These are phyloP conservation scores for Nematolebias whitei DNA, from an alignment of 2,113 vertebrate genomes.

Conservation along the genomic window DNA sequence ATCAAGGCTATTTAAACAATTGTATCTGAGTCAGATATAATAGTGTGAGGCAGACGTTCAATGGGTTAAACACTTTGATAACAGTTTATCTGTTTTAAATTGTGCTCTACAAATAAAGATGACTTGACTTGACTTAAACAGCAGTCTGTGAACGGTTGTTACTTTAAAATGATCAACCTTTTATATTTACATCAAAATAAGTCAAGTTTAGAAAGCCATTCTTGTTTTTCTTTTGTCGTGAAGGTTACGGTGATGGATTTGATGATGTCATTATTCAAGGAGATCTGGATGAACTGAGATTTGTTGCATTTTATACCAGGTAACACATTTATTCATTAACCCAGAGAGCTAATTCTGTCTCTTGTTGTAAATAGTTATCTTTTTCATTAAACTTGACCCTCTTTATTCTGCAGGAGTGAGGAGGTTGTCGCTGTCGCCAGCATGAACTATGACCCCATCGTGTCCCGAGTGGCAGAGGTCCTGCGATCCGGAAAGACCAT, in stretches of 20 bases:
- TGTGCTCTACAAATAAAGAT: no score
- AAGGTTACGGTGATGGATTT: slow-evolving; percentile 95
- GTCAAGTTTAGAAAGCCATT: not conserved
- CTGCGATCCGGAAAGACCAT: slow-evolving; percentile 90
- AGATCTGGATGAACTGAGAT: slow-evolving; percentile 94
- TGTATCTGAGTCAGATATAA: no score
- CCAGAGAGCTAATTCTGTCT: not conserved
- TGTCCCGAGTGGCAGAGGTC: slow-evolving; percentile 95
- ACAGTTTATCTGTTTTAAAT: no score
- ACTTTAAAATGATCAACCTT: no score
- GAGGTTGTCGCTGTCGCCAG: slow-evolving; percentile 96
- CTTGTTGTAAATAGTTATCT: not conserved
- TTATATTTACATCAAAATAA: no score
- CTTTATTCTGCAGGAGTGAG: slow-evolving; percentile 82
- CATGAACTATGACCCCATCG: slow-evolving; percentile 98
- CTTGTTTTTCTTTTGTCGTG: slow-evolving; percentile 13
- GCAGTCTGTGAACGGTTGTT: no score
- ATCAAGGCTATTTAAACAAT: no score
- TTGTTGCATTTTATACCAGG: slow-evolving; percentile 98
- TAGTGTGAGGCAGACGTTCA: no score
- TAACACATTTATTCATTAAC: slow-evolving; percentile 50
- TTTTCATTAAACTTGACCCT: not conserved
- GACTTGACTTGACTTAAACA: no score
- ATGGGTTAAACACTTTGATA: no score
- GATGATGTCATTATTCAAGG: slow-evolving; percentile 98